Evolutionary conservation across 2,888 invertebrate species (phyloP).

Genomic region (Phytoseiulus persimilis): DNA sequence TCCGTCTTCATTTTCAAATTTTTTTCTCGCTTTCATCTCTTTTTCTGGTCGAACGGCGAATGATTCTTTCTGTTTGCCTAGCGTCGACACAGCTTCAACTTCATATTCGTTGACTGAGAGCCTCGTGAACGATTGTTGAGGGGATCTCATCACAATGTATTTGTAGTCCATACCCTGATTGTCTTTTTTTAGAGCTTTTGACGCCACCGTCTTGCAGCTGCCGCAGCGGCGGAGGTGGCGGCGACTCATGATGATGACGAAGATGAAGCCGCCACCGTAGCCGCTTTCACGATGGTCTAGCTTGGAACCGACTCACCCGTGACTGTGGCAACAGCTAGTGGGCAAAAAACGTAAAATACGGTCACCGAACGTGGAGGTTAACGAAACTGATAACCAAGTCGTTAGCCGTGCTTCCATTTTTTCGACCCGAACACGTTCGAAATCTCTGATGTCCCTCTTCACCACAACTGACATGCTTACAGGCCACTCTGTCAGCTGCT

Average conservation of each 20-base stretch:
- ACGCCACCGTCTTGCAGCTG: background rate
- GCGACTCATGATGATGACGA: background rate
- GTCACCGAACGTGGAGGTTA: background rate
- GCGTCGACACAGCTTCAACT: background rate
- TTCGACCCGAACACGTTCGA: background rate
- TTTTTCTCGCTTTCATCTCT: background rate
- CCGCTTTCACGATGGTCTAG: background rate
- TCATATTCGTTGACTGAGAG: background rate
- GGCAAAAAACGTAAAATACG: background rate
- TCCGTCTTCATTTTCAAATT: background rate
- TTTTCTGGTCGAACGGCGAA: background rate
- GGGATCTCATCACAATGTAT: background rate
- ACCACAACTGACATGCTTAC: too few relatives aligned
- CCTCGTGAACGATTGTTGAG: background rate
- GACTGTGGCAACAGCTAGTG: background rate
- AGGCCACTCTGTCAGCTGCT: too few relatives aligned
- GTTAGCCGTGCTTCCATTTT: background rate
- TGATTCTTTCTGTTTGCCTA: background rate
- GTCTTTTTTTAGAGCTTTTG: background rate
- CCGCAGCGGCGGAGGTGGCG: background rate
- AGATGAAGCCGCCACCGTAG: background rate
- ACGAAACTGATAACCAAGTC: background rate
- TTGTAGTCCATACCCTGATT: background rate
- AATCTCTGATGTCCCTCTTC: background rate
- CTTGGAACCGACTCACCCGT: background rate